A percentile compares a stretch with the other conserved stretches of the same genome.
phyloP scores from a whole-genome alignment of 2,888 invertebrate genomes.

The Caenorhabditis japonica region DNA sequence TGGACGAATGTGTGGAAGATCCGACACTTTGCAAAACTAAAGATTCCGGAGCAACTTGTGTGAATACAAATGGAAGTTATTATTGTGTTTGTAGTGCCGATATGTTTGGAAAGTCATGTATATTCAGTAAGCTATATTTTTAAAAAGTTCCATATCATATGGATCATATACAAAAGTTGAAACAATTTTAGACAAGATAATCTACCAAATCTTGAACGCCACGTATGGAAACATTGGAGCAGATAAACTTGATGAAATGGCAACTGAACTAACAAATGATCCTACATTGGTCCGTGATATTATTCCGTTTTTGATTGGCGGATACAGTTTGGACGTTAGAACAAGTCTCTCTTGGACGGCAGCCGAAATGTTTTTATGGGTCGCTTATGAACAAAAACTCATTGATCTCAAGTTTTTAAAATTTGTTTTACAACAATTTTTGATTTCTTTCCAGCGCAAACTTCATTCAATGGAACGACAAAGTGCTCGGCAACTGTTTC shows the following conservation, averaged over 20 bases:
- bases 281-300: constrained; percentile 58
- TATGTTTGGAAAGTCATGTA: constrained; percentile 39
- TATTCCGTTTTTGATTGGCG: constrained; percentile 61
- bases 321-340: constrained; percentile 33
- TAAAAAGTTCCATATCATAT: too few species aligned
- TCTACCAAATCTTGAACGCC: constrained; percentile 48
- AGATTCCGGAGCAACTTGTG: constrained; percentile 41
- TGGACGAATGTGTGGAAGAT: constrained; percentile 45
- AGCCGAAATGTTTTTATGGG: constrained; percentile 63
- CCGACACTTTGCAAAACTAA: constrained; percentile 42
- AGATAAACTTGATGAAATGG: constrained; percentile 47
- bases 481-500: constrained; percentile 64
- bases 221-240: constrained; percentile 39
- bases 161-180: not conserved
- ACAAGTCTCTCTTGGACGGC: constrained; percentile 59
- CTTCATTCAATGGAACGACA: constrained; percentile 61
- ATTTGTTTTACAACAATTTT: not conserved
- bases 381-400: constrained; percentile 60
- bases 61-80: constrained; percentile 50
- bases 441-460: constrained; percentile 32
- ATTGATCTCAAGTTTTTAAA: constrained; percentile 46
- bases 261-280: constrained; percentile 54
- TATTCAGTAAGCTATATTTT: constrained; percentile 24
- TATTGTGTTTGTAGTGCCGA: constrained; percentile 43
- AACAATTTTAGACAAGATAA: constrained; percentile 34